These are phyloP conservation scores for Rallus limicola DNA, from an alignment of 2,113 vertebrate species.

Conservation along the genomic window DNA sequence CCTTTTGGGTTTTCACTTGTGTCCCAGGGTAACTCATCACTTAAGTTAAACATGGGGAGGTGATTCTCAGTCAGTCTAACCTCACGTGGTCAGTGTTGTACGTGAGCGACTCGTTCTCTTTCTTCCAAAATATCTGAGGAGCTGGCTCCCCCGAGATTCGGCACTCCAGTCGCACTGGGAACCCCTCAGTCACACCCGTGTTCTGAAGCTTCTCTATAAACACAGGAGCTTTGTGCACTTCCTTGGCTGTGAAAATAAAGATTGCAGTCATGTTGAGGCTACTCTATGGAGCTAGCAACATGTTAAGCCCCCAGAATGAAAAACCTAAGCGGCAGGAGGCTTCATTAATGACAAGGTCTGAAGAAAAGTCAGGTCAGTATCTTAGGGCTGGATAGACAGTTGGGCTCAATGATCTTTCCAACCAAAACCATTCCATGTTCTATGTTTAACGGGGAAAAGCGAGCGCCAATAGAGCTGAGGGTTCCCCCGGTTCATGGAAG, in stretches of 20 bases:
- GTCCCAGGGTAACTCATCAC: neutral
- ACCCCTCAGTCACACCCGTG: slow-evolving; percentile 93
- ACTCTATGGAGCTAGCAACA: neutral
- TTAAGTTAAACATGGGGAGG: neutral
- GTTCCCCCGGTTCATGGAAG: neutral
- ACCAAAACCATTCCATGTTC: too few relatives aligned
- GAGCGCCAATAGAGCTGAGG: neutral
- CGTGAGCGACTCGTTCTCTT: slow-evolving; percentile 96
- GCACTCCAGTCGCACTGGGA: slow-evolving; percentile 95
- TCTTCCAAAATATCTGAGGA: slow-evolving; percentile 98
- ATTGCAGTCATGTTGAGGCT: neutral
- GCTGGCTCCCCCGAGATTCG: slow-evolving; percentile 85
- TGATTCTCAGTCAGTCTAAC: slow-evolving; percentile 63
- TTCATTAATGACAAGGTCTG: neutral
- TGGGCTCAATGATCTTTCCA: too few relatives aligned
- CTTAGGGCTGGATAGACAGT: too few relatives aligned
- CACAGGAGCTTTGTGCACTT: slow-evolving; percentile 91
- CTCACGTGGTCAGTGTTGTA: slow-evolving; percentile 97
- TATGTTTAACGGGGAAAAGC: neutral
- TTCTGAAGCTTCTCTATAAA: slow-evolving; percentile 98
- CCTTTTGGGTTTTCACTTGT: neutral
- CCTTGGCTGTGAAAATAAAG: slow-evolving; percentile 81
- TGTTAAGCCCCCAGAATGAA: neutral
- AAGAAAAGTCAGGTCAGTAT: neutral
- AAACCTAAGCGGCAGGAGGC: neutral